Evolutionary conservation across 2,113 vertebrate species (phyloP).

Genomic region (Todiramphus saurophagus): DNA sequence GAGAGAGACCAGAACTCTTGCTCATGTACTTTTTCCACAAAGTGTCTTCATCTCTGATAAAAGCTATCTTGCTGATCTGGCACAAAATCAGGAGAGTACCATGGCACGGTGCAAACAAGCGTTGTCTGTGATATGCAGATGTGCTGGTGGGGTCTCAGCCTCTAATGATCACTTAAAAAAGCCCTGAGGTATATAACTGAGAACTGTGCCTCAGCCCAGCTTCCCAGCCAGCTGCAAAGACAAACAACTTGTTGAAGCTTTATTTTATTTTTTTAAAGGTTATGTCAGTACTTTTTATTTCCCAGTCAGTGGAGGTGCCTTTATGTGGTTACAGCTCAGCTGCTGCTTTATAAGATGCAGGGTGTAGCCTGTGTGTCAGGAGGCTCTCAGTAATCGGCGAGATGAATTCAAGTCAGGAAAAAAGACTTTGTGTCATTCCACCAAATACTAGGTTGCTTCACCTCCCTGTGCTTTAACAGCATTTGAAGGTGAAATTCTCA

Average conservation of each 20-base stretch:
- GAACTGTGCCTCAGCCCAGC: neutral
- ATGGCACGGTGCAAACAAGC: neutral
- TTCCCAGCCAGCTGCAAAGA: neutral
- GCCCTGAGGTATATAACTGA: neutral
- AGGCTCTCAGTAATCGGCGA: neutral
- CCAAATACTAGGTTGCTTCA: neutral
- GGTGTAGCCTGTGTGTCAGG: neutral
- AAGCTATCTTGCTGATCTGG: rapidly evolving
- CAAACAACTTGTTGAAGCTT: neutral
- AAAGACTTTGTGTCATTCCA: neutral
- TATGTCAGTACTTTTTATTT: neutral
- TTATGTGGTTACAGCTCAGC: neutral
- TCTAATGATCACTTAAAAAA: rapidly evolving
- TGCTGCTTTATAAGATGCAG: neutral
- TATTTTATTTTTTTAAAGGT: neutral
- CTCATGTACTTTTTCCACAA: rapidly evolving
- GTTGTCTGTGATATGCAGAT: neutral
- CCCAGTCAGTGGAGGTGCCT: neutral
- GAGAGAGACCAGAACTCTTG: neutral
- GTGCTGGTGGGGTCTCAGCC: neutral
- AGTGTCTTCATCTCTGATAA: neutral
- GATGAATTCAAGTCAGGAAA: neutral
- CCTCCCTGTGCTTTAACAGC: neutral
- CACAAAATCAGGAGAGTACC: neutral
- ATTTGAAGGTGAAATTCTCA: neutral